Evolutionary conservation across 2,888 invertebrate species (phyloP), one percentile per base, ranked within the genome.

Genomic region (Scotopteryx bipunctaria): DNA sequence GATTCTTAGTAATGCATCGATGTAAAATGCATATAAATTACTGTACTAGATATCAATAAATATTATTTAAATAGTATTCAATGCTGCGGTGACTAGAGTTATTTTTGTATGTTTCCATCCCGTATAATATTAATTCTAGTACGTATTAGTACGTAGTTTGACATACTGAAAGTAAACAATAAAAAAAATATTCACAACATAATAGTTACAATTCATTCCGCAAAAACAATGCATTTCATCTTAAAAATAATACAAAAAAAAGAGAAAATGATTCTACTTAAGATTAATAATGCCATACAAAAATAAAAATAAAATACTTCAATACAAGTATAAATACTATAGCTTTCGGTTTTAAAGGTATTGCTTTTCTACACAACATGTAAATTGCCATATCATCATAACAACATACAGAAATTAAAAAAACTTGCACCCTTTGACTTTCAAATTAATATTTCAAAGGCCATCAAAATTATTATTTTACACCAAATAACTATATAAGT

Each of bases 61-160:
- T 25, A 27, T 19, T 45, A 45, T 35, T 41, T 48, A 16, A 21
- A 32, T 41, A 31, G 21, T 40, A 42, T 40, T 55, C 66, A 81
- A 84, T 83, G 82, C 79, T 79, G 83, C 72, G 76, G 79, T 86
- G 87, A 87, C 87, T 87, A 87, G 87, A 87, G 70, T 70, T 75
- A 66, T 64, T 67, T 66, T 61, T 64, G 59, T 61, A 62, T 52
- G 51, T 61, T 66, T 64, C 60, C 64, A 70, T 71, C 52, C 68
- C 65, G 59, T 64, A 36, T 36, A 3, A 11, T 19, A 40, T 62
- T 52, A 51, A 54, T 46, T 57, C 23, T 54, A 47, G 52, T 29
- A 49, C 61, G 59, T 68, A 21, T 65, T 68, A 59, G 63, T 41
- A 29, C 36, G 23, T 31, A 29, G 2, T 27, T 29, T 15, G 13